Evolutionary conservation across 2,113 vertebrate species (phyloP), one percentile per base, ranked within the genome.

Genomic region (Ammodytes marinus): DNA sequence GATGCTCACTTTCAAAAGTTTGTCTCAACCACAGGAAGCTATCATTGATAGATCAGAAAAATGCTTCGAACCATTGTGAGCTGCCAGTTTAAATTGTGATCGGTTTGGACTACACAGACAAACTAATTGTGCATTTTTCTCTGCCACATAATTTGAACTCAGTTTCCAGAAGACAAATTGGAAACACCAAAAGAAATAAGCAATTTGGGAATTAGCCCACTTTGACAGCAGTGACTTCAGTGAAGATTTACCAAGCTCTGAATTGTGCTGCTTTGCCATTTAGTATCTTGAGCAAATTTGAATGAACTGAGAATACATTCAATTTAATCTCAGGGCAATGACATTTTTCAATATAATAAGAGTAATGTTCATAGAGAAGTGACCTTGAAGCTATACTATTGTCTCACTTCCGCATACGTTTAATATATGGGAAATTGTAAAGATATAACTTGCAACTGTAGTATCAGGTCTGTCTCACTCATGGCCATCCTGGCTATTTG

Each of bases 401-500:
- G n/a, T 67, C 35, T 74, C 43, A 45, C 55, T 45, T 37, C 6
- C 12, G 40, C 17, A 19, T 60, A 35, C 72, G 75, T 66, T 64
- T 69, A 59, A 74, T 83, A 42, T 71, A 64, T 1, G 12, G 69
- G 45, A 82, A 64, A 84, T 73, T 69, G 88, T 65, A 73, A 17
- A 64, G 81, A 80, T 80, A 86, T 78, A 86, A 69, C 84, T 82
- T 79, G 71, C 74, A 84, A 81, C 80, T 84, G 87, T 70, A 74
- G 46, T 49, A 87, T 89, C 86, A 89, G 61, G 43, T 76, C 76
- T 73, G 69, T 71, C 83, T 88, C 78, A 79, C 75, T 90, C 77
- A 70, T 86, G 91, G 92, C 90, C 92, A 90, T 90, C 70, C 72
- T 50, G 83, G 82, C 82, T 65, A 78, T 83, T 83, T 89, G 78